Base-by-base conservation (phyloP, 2,888 invertebrate genomes). In the Nomada goodeniana region DNA sequence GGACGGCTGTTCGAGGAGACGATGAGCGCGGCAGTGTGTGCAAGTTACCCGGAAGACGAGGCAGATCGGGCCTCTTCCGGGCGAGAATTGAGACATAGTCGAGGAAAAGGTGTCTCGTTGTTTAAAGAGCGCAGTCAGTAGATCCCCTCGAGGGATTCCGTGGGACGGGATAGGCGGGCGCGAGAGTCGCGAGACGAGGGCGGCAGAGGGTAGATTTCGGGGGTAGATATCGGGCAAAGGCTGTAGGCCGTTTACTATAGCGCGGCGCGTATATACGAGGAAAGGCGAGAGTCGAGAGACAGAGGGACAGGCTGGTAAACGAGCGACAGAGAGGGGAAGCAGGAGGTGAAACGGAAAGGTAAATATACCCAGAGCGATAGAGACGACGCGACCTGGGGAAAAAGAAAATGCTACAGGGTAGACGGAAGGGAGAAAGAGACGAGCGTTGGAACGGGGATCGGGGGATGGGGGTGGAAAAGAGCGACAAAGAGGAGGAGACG, bases 81-180 rank as follows among this genome's bases (percentile, higher is more conserved):
- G 86, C 86, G 88, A 88, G 89, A 89, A 88, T 88, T 88, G 88
- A 88, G 88, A 88, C 83, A 84, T 89, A 88, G 88, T 73, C 88
- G 83, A 84, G 89, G 84, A 88, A 88, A 85, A 88, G 89, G 88
- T 89, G 88, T 89, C 89, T 87, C 88, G 89, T 88, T 88, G 88
- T 89, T 89, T 89, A 89, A 89, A 89, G 89, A 89, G 89, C 88
- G 88, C 88, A 89, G 86, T 89, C 86, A 82, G 89, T 83, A 83
- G 88, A 86, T 82, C 83, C 88, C 89, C 88, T 78, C 70, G 89
- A 75, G 88, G 88, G 79, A 89, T 88, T 82, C 77, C 80, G 53
- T 76, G 68, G 84, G 86, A 77, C 71, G 57, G 68, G 57, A 72
- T 57, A 79, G 55, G 59, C 63, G 76, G 67, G 63, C 68, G 52